Percentiles rank a stretch among this genome's conserved stretches.
Evolutionary conservation across 2,888 invertebrate species (phyloP).

Genomic region (Ptycholaimellus sp.): DNA sequence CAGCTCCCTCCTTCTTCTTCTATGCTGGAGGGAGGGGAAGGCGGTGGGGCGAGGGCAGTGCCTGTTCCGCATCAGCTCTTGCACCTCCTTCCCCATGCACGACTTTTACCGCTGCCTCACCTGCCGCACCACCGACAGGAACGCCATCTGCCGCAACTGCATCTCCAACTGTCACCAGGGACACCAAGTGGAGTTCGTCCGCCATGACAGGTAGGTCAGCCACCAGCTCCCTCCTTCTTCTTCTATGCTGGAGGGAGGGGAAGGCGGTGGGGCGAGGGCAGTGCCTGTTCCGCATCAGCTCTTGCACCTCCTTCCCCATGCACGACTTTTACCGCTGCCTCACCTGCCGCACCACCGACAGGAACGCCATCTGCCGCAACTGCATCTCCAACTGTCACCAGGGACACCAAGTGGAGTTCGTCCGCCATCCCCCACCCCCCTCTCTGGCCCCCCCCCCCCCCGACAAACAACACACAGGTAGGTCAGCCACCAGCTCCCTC

Average conservation of each 20-base stretch:
- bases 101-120: conserved; percentile 97
- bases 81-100: conserved; percentile 99
- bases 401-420: conserved; percentile 94
- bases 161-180: conserved; percentile 97
- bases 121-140: conserved; percentile 94
- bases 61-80: conserved; percentile 93
- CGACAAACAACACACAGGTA: too few species aligned
- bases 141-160: conserved; percentile 97
- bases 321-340: conserved; percentile 97
- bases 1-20: not conserved
- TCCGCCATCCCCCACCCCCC: too few species aligned
- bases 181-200: conserved; percentile 92
- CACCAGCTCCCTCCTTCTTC: too few species aligned
- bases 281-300: conserved; percentile 95
- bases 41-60: conserved; percentile 92
- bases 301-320: conserved; percentile 98
- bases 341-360: conserved; percentile 94
- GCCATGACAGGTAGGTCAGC: conserved; percentile 87
- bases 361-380: conserved; percentile 96
- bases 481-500: too few species aligned
- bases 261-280: conserved; percentile 89
- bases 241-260: too few species aligned
- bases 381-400: conserved; percentile 98
- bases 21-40: conserved; percentile 53
- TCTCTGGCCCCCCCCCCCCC: too few species aligned